Conservation (phyloP, 2,888 invertebrate genomes). For the Aradus depressus region DNA sequence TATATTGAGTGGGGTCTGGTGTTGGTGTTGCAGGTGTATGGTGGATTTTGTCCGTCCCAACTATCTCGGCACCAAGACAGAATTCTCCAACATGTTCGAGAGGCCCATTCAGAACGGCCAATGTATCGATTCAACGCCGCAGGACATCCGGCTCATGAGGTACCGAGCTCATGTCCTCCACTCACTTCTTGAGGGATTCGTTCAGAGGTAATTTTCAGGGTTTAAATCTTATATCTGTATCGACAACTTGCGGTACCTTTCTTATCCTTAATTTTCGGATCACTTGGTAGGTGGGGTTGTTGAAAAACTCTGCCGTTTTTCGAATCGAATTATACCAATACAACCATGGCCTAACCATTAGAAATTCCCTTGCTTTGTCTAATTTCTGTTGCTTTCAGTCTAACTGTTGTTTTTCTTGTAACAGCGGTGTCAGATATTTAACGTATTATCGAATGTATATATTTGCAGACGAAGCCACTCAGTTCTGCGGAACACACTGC, state of each 20-base stretch:
- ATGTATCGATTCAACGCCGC: slow-evolving; percentile 90
- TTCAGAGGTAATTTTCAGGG: slow-evolving; percentile 56
- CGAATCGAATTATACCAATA: neutral
- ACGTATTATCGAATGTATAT: too few relatives aligned
- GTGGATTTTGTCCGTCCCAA: slow-evolving; percentile 97
- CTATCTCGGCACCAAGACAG: slow-evolving; percentile 90
- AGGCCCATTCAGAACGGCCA: slow-evolving; percentile 97
- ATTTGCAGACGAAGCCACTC: slow-evolving; percentile 77
- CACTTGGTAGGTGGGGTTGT: too few relatives aligned
- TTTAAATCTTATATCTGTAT: neutral
- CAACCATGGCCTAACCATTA: neutral
- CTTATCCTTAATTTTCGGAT: too few relatives aligned
- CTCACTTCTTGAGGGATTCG: slow-evolving; percentile 87
- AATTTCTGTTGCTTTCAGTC: neutral
- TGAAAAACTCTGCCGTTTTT: neutral
- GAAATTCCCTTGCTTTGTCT: neutral
- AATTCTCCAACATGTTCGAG: slow-evolving; percentile 98
- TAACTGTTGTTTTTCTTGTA: too few relatives aligned
- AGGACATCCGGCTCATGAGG: slow-evolving; percentile 87
- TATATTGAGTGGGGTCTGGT: too few relatives aligned
- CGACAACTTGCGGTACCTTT: too few relatives aligned
- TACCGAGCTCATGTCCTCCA: slow-evolving; percentile 93
- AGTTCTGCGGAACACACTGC: slow-evolving; percentile 82
- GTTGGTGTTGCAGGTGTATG: slow-evolving; percentile 64
- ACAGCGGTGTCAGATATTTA: too few relatives aligned